These are phyloP conservation scores for Habropoda laboriosa DNA, from an alignment of 1,140 invertebrate genomes.

Conservation along the genomic window DNA sequence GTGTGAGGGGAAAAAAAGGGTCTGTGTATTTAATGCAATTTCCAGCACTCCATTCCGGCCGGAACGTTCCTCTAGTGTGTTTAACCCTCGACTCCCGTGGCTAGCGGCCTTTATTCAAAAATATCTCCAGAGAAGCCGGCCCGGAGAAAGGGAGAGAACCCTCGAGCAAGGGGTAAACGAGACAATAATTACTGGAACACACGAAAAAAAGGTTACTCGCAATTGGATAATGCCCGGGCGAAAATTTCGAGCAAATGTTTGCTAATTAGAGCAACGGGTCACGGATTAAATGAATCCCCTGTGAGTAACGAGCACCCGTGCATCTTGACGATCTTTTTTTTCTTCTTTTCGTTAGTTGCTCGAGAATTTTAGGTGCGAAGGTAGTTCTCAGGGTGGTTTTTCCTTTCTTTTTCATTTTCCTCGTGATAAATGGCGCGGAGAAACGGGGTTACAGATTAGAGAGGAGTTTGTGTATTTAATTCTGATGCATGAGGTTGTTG, in stretches of 20 bases:
- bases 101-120: slow-evolving; percentile 12
- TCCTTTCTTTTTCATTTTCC: no score
- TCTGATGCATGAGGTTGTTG: no score
- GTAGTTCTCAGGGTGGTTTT: background rate
- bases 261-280: background rate
- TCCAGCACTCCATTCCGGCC: slow-evolving; percentile 7
- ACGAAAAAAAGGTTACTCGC: background rate
- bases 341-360: background rate
- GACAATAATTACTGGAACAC: slow-evolving; percentile 25
- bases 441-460: no score
- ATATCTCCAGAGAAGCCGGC: slow-evolving; percentile 12
- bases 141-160: background rate
- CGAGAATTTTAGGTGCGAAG: background rate
- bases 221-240: background rate
- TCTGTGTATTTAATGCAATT: slow-evolving; percentile 32
- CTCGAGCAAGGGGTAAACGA: background rate
- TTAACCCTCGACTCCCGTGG: background rate
- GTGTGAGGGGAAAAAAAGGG: background rate
- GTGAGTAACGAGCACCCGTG: background rate
- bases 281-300: background rate
- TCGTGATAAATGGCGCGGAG: no score
- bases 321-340: background rate
- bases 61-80: slow-evolving; percentile 1
- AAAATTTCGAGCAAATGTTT: slow-evolving; percentile 17
- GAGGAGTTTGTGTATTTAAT: no score